Base-by-base conservation (phyloP, 2,113 vertebrate species). In the Megaceryle maxima region DNA sequence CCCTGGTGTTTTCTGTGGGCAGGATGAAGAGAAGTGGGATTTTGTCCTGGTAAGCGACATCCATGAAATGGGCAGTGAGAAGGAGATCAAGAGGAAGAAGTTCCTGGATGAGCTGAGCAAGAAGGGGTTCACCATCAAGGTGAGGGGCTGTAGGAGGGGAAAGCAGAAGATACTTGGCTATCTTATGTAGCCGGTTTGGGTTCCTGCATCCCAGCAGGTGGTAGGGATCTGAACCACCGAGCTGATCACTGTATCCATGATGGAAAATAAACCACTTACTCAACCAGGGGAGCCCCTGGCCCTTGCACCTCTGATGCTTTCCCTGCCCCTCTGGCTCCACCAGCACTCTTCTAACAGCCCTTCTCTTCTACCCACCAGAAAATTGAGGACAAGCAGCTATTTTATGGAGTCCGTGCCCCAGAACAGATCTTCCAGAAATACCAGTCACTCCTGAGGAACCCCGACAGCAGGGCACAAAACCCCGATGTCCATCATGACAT, bases 401-500 rank as follows among this genome's bases (percentile, higher is more conserved):
- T 99, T 87, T 98, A 97, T 3, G 99, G 99, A 7, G 70, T 99
- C 46, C 96, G 97, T 67, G 99, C 98, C 21, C 98, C 98, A 0
- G 62, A 7, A 10, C 81, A 96, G 7, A 69, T 98, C 53, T 98
- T 99, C 83, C 81, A 55, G 28, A 98, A 98, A 83, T 99, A 99
- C 95, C 92, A 96, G 53, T 92, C 95, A 43, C 98, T 99, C 25
- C 97, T 99, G 46, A 91, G 95, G 74, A 98, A 98, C 14, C 97
- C 98, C 0, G 95, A 98, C 70, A 91, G 95, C 21, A 48, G 43
- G 53, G 39, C 35, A 35, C 83, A 39, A 9, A 50, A 6, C 37
- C 16, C 28, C 7, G 5, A 4, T 24, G 20, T 3, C 74, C 15
- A 96, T 91, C 19, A 31, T 5, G 60, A 91, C 1, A 0, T 93